Conservation (phyloP, 2,797 vertebrate species). For the Smutsia temminckii region DNA sequence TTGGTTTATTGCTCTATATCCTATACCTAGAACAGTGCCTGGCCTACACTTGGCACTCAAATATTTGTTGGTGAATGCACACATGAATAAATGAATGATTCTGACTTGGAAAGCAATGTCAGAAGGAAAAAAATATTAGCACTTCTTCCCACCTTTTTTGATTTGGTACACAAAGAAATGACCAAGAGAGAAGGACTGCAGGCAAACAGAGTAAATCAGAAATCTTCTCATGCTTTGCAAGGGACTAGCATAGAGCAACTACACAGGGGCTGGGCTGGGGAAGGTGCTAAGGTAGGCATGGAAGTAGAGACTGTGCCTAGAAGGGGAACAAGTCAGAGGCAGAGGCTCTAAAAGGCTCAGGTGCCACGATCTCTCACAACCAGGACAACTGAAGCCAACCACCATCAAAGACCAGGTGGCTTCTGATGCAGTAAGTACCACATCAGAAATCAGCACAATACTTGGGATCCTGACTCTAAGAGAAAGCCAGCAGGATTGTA, state of each 20-base stretch:
- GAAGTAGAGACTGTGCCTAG: neutral
- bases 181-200: neutral
- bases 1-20: neutral
- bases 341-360: neutral
- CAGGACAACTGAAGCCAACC: neutral
- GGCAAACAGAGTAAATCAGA: neutral
- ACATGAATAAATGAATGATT: neutral
- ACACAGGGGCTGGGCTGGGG: neutral
- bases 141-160: neutral
- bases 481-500: neutral
- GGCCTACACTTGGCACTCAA: neutral
- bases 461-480: neutral
- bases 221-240: neutral
- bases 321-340: neutral
- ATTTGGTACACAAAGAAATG: neutral
- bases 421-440: neutral
- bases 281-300: accelerated
- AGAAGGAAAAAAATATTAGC: neutral
- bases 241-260: neutral
- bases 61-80: neutral
- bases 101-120: neutral
- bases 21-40: neutral
- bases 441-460: neutral
- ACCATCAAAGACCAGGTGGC: neutral
- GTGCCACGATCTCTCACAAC: neutral